These are phyloP conservation scores for Sapayoa aenigma DNA, from an alignment of 2,113 vertebrate species.

Conservation along the genomic window DNA sequence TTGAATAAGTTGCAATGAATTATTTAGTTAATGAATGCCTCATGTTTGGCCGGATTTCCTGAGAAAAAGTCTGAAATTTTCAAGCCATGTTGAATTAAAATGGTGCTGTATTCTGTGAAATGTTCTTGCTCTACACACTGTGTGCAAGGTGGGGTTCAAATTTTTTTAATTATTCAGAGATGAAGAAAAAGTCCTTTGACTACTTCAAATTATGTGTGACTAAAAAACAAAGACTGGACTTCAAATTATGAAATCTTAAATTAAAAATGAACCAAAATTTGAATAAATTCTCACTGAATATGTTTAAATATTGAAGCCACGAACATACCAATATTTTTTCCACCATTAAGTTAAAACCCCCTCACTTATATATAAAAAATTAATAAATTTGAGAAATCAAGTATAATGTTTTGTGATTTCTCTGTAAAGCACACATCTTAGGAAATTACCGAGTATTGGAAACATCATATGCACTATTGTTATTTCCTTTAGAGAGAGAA, in stretches of 20 bases:
- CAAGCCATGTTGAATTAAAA: background rate
- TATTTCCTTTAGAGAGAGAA: background rate
- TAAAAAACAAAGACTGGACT: background rate
- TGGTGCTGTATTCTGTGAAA: background rate
- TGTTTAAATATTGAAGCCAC: background rate
- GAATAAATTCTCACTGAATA: background rate
- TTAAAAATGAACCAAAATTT: background rate
- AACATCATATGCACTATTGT: background rate
- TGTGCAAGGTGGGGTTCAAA: background rate
- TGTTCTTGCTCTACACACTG: background rate
- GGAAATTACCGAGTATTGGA: background rate
- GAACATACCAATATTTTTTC: background rate
- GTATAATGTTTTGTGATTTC: background rate
- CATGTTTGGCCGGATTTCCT: background rate
- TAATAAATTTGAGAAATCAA: background rate
- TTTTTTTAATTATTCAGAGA: background rate
- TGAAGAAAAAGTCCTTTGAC: background rate
- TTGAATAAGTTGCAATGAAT: conserved; percentile 30
- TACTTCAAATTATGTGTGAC: background rate
- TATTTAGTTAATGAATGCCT: conserved; percentile 23
- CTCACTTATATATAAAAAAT: background rate
- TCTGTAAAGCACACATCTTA: background rate
- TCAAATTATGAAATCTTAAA: background rate
- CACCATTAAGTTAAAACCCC: fast-evolving
- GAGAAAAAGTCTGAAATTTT: background rate